Base-by-base conservation (phyloP, 2,888 invertebrate genomes). In the Ashinkailepas kermadecensis region DNA sequence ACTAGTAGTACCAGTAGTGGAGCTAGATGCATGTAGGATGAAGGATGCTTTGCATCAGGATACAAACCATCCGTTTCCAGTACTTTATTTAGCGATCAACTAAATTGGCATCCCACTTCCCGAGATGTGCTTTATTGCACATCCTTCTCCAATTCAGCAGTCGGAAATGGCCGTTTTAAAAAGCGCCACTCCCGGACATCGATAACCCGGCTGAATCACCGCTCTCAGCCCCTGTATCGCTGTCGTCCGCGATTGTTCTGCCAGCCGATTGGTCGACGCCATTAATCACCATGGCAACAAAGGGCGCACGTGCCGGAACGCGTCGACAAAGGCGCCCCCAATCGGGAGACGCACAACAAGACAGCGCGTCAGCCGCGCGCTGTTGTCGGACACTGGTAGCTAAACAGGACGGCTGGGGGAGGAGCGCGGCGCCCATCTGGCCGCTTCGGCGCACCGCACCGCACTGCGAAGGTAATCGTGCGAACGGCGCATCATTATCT, bases 251-350 rank as follows among this genome's bases (percentile, higher is more conserved):
- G 56, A 74, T 54, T 70, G 56, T 56, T 56, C 74, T 54, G 74
- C 21, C 21, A 54, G 18, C 74, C 74, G 74, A 74, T 74, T 74
- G 74, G 74, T 39, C 54, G 56, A 18, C 74, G 56, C 74, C 74
- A 74, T 74, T 74, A 74, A 74, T 74, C 74, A 74, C 74, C 74
- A 74, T 74, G 74, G 74, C 74, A 74, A 74, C 74, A 74, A 74
- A 74, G 56, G 74, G 56, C 54, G 74, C 74, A 21, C 74, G 74
- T 74, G 74, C 74, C 74, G 74, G 74, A 74, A 74, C 74, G 74
- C 74, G 54, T 8, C 56, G 11, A 54, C 74, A 74, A 74, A 18
- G 56, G 54, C 18, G 74, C 74, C 56, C 74, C 21, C 56, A 21
- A 56, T 56, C 21, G 23, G 74, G 74, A 74, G 74, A 74, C 56